Base-by-base conservation (phyloP, 2,113 vertebrate species). In the Hydrochoerus hydrochaeris region DNA sequence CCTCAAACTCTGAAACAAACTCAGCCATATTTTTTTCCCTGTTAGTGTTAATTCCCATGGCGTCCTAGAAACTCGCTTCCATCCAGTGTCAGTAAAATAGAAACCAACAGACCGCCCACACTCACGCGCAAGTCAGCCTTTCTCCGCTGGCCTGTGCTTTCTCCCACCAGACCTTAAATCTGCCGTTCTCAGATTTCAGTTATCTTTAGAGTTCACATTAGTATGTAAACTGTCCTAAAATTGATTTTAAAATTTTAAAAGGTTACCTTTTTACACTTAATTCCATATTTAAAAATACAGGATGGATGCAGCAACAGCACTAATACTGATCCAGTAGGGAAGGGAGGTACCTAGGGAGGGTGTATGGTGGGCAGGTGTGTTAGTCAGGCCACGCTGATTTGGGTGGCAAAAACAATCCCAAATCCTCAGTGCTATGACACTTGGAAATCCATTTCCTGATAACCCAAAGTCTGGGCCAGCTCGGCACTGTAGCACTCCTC, bases 101-200 rank as follows among this genome's bases (percentile, higher is more conserved):
- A 91, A 58, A 35, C 73, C 58, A 28, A 52, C 38, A 87, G 57
- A 46, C 46, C 4, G 7, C 14, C 20, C 44, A 32, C 5, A 0
- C 41, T 41, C 7, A 12, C 52, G 22, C 44, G 0, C 9, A 17
- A 62, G 35, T 22, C 58, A n/a, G 67, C 0, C n/a, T 60, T 28
- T 20, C 35, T 26, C 0, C 2, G 77, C 8, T 6, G 2, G 7
- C 69, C 26, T 5, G 12, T 24, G 3, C 24, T 35, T 57, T 24
- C 32, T 7, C 0, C 12, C 1, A 0, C 1, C 41, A 63, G 7
- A 44, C 8, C 6, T n/a, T 10, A 54, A 71, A n/a, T 26, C 73
- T 2, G 14, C 46, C 49, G 52, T 82, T 35, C 80, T 44, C 65
- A 67, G 28, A 32, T 52, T 24, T 35, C 32, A 26, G 81, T 63